Evolutionary conservation across 2,888 invertebrate genomes (phyloP).

Genomic region (Zygothrica quintamaculata): DNA sequence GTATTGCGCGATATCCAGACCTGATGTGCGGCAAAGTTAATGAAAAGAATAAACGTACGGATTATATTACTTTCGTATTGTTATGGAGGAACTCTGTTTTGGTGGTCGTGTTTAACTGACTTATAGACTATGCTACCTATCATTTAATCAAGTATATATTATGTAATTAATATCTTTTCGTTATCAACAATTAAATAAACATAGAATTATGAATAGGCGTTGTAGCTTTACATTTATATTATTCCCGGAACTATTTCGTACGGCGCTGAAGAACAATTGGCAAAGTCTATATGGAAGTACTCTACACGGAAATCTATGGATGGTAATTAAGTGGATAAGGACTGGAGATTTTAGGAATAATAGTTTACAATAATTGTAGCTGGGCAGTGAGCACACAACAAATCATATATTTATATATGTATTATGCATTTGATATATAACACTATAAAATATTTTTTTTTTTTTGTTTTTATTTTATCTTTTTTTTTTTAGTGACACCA

Average conservation of each 20-base stretch:
- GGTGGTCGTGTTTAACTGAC: slow-evolving; percentile 68
- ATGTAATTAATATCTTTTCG: slow-evolving; percentile 56
- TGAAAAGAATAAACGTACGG: slow-evolving; percentile 76
- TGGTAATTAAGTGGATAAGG: neutral
- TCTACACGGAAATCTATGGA: slow-evolving; percentile 52
- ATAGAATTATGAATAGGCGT: slow-evolving; percentile 48
- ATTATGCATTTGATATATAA: no score
- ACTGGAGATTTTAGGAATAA: neutral
- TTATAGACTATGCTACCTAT: slow-evolving; percentile 83
- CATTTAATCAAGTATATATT: slow-evolving; percentile 84
- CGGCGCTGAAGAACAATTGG: slow-evolving; percentile 68
- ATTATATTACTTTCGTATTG: slow-evolving; percentile 81
- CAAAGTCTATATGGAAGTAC: slow-evolving; percentile 55
- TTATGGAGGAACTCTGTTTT: slow-evolving; percentile 82
- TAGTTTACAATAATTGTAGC: neutral
- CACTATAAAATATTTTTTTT: slow-evolving; percentile 13
- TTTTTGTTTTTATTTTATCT: slow-evolving; percentile 20
- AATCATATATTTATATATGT: slow-evolving; percentile 23
- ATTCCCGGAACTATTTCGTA: slow-evolving; percentile 66
- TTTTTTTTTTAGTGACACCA: slow-evolving; percentile 80
- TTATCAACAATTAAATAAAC: slow-evolving; percentile 8
- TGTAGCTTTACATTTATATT: slow-evolving; percentile 61
- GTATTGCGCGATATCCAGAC: slow-evolving; percentile 91
- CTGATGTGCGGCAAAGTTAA: slow-evolving; percentile 85
- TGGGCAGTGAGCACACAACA: slow-evolving; percentile 39